phyloP scores from a whole-genome alignment of 2,113 vertebrate species.

The Thermophis baileyi region DNA sequence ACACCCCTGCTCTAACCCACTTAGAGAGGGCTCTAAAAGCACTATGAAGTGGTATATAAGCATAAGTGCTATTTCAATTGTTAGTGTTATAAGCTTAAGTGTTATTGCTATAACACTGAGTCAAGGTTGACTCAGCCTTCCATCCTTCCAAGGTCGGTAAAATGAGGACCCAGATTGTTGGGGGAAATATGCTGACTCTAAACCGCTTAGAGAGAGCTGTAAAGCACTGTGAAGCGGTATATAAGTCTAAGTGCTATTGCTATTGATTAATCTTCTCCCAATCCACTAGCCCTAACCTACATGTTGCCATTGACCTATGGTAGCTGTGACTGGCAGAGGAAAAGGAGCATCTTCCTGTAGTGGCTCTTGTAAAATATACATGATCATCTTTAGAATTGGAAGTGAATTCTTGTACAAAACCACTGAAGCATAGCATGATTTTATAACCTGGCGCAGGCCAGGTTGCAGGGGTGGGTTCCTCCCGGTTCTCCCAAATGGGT shows the following conservation, averaged over 20 bases:
- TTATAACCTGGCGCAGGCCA: conserved; percentile 65
- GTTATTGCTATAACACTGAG: background rate
- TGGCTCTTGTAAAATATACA: conserved; percentile 60
- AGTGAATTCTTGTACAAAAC: conserved; percentile 64
- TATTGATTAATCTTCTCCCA: background rate
- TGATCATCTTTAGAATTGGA: conserved; percentile 56
- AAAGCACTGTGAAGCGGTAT: too few species aligned
- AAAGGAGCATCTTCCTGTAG: conserved; percentile 35
- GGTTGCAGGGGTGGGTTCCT: too few species aligned
- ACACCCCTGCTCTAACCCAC: too few species aligned
- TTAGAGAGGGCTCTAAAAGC: too few species aligned
- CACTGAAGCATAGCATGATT: conserved; percentile 62
- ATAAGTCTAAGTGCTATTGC: too few species aligned
- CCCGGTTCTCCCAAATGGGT: too few species aligned
- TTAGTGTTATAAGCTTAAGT: too few species aligned
- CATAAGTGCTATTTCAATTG: background rate
- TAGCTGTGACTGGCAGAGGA: background rate
- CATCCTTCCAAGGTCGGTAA: too few species aligned
- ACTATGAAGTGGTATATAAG: background rate
- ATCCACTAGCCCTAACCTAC: background rate
- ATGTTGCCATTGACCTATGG: background rate
- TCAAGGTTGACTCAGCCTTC: too few species aligned
- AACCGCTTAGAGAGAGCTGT: too few species aligned
- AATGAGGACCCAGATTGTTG: too few species aligned
- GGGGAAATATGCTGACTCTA: too few species aligned